Evolutionary conservation across 2,888 invertebrate genomes (phyloP), one percentile per base, ranked within the genome.

Genomic region (Chrysotoxum bicinctum): DNA sequence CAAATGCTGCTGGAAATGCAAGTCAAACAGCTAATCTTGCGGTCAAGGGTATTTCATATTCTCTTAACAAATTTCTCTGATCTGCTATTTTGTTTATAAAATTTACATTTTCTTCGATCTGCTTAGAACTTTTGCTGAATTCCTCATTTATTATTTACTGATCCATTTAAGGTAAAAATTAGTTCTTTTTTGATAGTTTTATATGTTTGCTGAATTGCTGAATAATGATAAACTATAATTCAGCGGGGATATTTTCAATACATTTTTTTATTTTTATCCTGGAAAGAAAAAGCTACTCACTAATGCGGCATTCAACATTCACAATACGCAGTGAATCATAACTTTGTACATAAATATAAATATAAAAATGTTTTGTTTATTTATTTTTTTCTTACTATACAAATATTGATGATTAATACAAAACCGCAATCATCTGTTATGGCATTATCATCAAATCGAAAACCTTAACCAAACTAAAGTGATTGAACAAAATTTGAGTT

Each of bases 41-140:
- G 89, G 94, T 95, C 66, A 94, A 94, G 91, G 94, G 94, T 94
- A 93, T 91, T 92, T 88, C 68, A 78, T 75, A 75, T 69, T 30
- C 45, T 70, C 10, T 10, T 50, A 12, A 23, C 30, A 32, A 50
- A n/a, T 23, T 60, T 50, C 32, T 5, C 12, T 43, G 37, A 30
- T 16, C 9, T 45, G 14, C 40, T n/a, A n/a, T 78, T 58, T 50
- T 70, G 48, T 45, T 70, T 62, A 66, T 62, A 19, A 50, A 10
- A 23, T 60, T 50, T 60, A 72, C 26, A 40, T 14, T 69, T 64
- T 23, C 16, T 21, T 50, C n/a, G 16, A 35, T 66, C 32, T 23
- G 48, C 66, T 50, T 66, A 45, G 16, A 45, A 32, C 3, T 45
- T 45, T 64, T 64, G 43, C 62, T 45, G 64, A 64, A 45, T 64